These are phyloP conservation scores for Callocephalon fimbriatum DNA, from an alignment of 2,113 vertebrate genomes.

Conservation along the genomic window DNA sequence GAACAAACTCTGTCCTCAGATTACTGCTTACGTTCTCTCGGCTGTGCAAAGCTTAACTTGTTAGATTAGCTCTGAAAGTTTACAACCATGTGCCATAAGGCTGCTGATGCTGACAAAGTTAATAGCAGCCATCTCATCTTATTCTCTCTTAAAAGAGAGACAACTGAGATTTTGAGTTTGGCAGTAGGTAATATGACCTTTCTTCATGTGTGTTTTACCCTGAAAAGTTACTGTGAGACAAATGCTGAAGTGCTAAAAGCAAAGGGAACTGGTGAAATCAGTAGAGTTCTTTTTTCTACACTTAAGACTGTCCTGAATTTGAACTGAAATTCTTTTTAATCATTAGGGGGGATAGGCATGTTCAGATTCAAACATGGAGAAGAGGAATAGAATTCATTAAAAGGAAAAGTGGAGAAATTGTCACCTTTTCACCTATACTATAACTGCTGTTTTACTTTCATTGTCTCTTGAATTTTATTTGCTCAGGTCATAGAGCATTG, in stretches of 20 bases:
- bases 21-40: neutral
- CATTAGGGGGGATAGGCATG: neutral
- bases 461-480: neutral
- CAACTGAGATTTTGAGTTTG: neutral
- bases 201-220: neutral
- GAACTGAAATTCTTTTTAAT: neutral
- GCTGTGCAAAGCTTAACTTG: neutral
- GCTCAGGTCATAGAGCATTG: neutral
- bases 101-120: neutral
- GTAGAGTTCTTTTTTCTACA: neutral
- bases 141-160: neutral
- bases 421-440: neutral
- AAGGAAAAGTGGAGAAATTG: neutral
- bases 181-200: neutral
- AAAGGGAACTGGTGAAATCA: neutral
- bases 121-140: neutral
- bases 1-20: neutral
- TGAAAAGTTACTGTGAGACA: neutral
- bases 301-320: neutral
- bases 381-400: neutral
- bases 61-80: neutral
- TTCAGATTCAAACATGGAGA: neutral
- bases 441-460: neutral
- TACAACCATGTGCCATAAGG: neutral
- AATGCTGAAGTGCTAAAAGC: neutral